These are phyloP conservation scores for Stichopus chloronotus DNA, from an alignment of 35 echinoderm and acorn worm species.

Conservation along the genomic window DNA sequence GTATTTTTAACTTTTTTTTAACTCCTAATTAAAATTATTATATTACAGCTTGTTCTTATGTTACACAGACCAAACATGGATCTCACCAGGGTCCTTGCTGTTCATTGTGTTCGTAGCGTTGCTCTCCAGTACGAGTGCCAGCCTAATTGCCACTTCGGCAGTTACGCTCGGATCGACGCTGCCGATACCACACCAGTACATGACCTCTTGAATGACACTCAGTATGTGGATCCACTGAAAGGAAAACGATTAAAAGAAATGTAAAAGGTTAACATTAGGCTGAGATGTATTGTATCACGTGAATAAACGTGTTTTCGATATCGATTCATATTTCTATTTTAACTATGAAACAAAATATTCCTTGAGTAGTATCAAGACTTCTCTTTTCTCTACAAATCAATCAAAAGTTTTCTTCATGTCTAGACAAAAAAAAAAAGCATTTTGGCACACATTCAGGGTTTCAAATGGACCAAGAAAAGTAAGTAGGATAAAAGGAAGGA, in stretches of 20 bases:
- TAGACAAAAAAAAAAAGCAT: no score
- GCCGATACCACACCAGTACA: constrained; percentile 97
- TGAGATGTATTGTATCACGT: neutral
- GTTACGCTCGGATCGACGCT: constrained; percentile 91
- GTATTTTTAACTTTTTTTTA: no score
- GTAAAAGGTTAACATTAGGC: neutral
- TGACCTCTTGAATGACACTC: constrained; percentile 92
- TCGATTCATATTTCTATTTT: neutral
- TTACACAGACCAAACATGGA: no score
- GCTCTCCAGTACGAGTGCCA: constrained; percentile 93
- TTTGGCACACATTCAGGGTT: no score
- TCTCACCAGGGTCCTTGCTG: constrained; percentile 57
- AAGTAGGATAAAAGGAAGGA: no score
- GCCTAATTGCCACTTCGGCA: constrained; percentile 90
- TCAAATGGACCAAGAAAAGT: no score
- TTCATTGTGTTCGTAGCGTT: constrained; percentile 80
- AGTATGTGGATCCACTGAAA: constrained; percentile 95
- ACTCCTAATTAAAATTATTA: no score
- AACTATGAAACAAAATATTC: neutral
- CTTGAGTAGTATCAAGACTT: no score
- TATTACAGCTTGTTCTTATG: no score
- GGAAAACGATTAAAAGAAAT: constrained; percentile 30
- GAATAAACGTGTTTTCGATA: neutral
- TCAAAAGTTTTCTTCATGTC: no score
- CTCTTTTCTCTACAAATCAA: no score